These are phyloP conservation scores for Scolopax mira DNA, from an alignment of 2,113 vertebrate species.

Conservation along the genomic window DNA sequence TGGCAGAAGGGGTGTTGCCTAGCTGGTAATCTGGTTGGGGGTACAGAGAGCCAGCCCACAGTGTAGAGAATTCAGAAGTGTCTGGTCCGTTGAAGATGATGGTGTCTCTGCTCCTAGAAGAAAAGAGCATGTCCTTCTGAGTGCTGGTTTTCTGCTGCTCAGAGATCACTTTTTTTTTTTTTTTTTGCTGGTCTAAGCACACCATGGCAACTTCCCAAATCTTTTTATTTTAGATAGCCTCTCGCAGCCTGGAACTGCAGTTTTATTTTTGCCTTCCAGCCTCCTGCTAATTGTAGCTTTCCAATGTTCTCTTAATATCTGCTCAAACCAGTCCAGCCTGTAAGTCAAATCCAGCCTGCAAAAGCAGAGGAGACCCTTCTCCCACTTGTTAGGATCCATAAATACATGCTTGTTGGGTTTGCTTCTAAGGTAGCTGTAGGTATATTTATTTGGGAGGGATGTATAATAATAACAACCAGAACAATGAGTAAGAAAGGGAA, in stretches of 20 bases:
- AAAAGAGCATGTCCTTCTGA: neutral
- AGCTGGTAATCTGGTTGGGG: neutral
- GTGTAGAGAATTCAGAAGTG: neutral
- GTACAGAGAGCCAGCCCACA: neutral
- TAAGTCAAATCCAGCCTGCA: neutral
- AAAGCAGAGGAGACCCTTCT: neutral
- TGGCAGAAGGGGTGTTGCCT: neutral
- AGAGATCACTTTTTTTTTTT: neutral
- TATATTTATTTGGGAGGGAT: neutral
- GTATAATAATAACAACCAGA: neutral
- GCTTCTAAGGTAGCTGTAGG: neutral
- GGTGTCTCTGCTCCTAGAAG: neutral
- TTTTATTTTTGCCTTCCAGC: constrained; percentile 6
- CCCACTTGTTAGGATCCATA: neutral
- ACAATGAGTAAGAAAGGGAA: neutral
- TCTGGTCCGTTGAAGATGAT: neutral
- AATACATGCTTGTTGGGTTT: neutral
- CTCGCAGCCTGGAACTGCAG: neutral
- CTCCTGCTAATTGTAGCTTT: constrained; percentile 16
- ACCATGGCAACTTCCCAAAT: neutral
- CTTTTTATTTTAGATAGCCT: neutral
- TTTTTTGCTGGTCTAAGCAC: neutral
- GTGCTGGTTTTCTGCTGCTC: neutral
- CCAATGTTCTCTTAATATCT: neutral
- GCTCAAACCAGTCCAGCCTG: neutral